These are phyloP conservation scores for Sarcophaga subvicina DNA, from an alignment of 2,888 invertebrate species.

Conservation along the genomic window DNA sequence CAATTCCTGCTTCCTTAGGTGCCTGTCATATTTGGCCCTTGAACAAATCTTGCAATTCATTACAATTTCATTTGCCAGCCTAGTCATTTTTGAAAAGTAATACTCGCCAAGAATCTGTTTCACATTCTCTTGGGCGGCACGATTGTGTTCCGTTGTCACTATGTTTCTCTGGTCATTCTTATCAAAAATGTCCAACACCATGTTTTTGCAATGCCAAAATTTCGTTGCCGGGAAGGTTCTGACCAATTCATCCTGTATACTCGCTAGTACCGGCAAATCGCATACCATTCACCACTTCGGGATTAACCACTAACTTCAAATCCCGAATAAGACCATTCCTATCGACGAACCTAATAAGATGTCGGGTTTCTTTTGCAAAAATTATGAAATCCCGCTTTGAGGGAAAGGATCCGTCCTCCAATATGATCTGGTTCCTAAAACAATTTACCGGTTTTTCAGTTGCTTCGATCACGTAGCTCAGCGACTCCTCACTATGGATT, in stretches of 20 bases:
- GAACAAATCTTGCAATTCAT: constrained; percentile 59
- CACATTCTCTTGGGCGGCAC: constrained; percentile 66
- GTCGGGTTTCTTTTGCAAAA: background rate
- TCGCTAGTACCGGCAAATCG: constrained; percentile 52
- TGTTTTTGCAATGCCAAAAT: constrained; percentile 52
- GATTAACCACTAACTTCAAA: constrained; percentile 36
- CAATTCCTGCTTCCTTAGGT: constrained; percentile 63
- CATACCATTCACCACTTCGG: constrained; percentile 58
- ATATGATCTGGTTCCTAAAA: constrained; percentile 69
- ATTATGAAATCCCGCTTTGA: background rate
- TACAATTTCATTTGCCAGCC: constrained; percentile 58
- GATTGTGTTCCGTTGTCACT: constrained; percentile 22
- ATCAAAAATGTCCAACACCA: background rate
- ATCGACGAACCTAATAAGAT: constrained; percentile 42
- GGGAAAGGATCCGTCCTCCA: constrained; percentile 45
- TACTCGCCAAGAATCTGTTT: constrained; percentile 69
- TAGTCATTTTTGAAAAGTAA: constrained; percentile 45
- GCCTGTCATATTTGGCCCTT: constrained; percentile 68
- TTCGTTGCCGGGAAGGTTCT: constrained; percentile 42
- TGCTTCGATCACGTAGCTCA: constrained; percentile 66
- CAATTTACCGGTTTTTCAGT: constrained; percentile 64
- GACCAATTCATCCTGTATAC: constrained; percentile 54
- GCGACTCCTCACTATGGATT: constrained; percentile 58
- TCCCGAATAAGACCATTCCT: constrained; percentile 30
- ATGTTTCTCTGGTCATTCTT: constrained; percentile 36